phyloP scores from a whole-genome alignment of 2,888 invertebrate genomes.

The Acanthosoma haemorrhoidale region DNA sequence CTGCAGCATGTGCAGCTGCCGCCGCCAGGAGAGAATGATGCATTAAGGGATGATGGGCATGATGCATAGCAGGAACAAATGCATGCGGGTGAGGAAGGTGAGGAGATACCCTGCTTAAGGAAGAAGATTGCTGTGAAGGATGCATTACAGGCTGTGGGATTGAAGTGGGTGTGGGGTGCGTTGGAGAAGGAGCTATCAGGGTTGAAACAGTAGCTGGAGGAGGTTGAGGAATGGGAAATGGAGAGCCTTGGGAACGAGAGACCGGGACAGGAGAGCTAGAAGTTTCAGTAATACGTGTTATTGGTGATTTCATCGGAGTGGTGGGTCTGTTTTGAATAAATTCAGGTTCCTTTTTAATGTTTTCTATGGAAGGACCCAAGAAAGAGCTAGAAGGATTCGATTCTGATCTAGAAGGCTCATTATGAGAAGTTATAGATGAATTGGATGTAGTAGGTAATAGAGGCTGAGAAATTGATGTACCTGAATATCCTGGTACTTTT shows the following conservation, averaged over 20 bases:
- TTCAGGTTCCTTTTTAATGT: conserved; percentile 70
- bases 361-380: conserved; percentile 63
- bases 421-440: conserved; percentile 38
- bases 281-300: conserved; percentile 42
- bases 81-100: conserved; percentile 45
- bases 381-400: conserved; percentile 51
- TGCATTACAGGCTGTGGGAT: conserved; percentile 66
- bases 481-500: conserved; percentile 66
- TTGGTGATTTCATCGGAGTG: conserved; percentile 47
- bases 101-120: conserved; percentile 47
- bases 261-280: conserved; percentile 37
- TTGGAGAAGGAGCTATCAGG: conserved; percentile 40
- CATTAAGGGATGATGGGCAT: conserved; percentile 63
- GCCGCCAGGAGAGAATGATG: conserved; percentile 62
- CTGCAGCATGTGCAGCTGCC: conserved; percentile 55
- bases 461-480: conserved; percentile 45
- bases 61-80: conserved; percentile 52
- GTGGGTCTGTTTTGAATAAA: conserved; percentile 43
- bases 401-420: conserved; percentile 44
- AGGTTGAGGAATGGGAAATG: conserved; percentile 39
- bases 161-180: conserved; percentile 49
- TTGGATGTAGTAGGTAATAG: conserved; percentile 42
- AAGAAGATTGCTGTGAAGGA: conserved; percentile 67
- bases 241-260: conserved; percentile 38
- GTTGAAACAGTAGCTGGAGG: conserved; percentile 46